Percentiles rank a stretch among this genome's conserved stretches.
Evolutionary conservation across 2,888 invertebrate genomes (phyloP).

Genomic region (Oxytorus armatus): DNA sequence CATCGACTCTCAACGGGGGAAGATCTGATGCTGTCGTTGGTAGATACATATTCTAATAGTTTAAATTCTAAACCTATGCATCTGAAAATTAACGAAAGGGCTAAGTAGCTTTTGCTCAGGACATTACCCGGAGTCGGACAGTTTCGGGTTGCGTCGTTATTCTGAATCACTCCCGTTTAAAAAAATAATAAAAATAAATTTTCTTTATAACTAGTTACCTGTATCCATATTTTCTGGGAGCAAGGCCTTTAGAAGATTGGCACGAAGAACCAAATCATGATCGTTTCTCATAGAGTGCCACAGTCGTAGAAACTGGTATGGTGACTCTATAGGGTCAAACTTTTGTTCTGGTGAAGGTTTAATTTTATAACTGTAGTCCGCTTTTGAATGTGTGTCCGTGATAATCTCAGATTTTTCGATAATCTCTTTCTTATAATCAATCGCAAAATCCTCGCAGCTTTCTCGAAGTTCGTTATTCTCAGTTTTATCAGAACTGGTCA

Average conservation of each 20-base stretch:
- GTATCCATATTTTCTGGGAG: constrained; percentile 70
- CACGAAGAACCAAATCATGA: constrained; percentile 76
- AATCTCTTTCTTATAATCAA: background rate
- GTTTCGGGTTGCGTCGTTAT: too few species aligned
- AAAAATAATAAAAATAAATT: too few species aligned
- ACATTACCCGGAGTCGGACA: too few species aligned
- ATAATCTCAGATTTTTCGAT: background rate
- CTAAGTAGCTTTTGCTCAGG: too few species aligned
- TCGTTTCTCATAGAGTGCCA: constrained; percentile 82
- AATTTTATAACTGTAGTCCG: background rate
- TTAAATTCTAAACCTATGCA: too few species aligned
- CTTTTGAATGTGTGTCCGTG: background rate
- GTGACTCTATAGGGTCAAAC: constrained; percentile 72
- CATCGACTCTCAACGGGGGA: too few species aligned
- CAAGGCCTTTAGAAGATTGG: constrained; percentile 80
- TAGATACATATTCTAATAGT: too few species aligned
- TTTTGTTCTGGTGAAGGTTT: background rate
- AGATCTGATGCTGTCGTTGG: too few species aligned
- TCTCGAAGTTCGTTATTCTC: background rate
- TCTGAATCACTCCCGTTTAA: too few species aligned
- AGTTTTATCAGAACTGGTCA: background rate
- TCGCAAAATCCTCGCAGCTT: background rate
- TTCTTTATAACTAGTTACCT: constrained; percentile 72
- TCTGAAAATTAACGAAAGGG: too few species aligned
- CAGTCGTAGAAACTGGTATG: constrained; percentile 81